Evolutionary conservation across 2,113 vertebrate species (phyloP), one percentile per base, ranked within the genome.

Genomic region (Tetrax tetrax): DNA sequence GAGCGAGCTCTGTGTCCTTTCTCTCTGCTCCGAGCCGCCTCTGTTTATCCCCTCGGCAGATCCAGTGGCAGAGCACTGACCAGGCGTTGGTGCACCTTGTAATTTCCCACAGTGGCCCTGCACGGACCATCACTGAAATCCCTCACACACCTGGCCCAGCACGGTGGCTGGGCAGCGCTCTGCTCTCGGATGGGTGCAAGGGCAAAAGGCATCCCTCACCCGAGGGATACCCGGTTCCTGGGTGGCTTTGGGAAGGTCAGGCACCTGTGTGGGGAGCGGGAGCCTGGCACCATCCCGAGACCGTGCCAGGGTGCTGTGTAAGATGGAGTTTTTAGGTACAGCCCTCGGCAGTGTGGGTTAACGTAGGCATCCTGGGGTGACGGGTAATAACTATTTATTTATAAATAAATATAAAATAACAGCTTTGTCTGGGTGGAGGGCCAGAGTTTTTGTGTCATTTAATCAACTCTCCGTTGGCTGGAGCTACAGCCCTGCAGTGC

Each of bases 291-390:
- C 22, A 50, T 33, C 33, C 57, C 7, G 54, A 14, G 28, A 8
- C 13, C 9, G 41, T 9, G 19, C 13, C 48, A 9, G 50, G 1
- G 2, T 1, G 28, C 35, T 31, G 47, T 5, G 33, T 8, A 4
- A 51, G 37, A 9, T 8, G 10, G 7, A 4, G 2, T 38, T 56
- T 66, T 28, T 12, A 25, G 56, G 45, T 14, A 27, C 33, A 35
- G 0, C 6, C 22, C 12, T 25, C 25, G 9, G 47, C 54, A 61
- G 54, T 0, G 0, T 1, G 4, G 0, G 3, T 21, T 41, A 9
- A 3, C 1, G 2, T 0, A 6, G 27, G 66, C 54, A n/a, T 33
- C 37, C 18, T 19, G 78, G 18, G 33, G 33, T 4, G 13, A 9
- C 5, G 60, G 18, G 38, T 10, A 13, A 10, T 57, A 38, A 24